Percentiles rank a stretch among this genome's conserved stretches.
phyloP scores from a whole-genome alignment of 2,797 vertebrate genomes.

The Coregonus ussuriensis region DNA sequence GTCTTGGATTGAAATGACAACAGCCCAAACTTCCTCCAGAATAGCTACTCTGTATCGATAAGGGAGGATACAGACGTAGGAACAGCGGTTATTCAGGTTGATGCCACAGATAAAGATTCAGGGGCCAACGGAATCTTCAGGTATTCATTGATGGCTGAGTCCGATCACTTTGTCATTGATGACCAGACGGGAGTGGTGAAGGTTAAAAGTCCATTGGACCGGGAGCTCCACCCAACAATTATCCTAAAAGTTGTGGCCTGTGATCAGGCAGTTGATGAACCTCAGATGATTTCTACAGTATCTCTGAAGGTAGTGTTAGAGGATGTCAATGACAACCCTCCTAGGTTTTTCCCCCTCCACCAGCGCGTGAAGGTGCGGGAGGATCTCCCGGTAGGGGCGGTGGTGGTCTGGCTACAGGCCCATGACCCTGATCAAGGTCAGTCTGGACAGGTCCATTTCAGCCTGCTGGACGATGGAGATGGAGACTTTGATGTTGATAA shows the following conservation, averaged over 20 bases:
- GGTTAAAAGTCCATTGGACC: constrained; percentile 70
- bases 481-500: constrained; percentile 83
- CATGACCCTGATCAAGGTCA: constrained; percentile 82
- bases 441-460: constrained; percentile 82
- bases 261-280: constrained; percentile 76
- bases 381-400: constrained; percentile 82
- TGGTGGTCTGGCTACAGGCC: constrained; percentile 83
- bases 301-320: constrained; percentile 78
- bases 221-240: constrained; percentile 71
- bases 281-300: constrained; percentile 74
- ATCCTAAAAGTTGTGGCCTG: constrained; percentile 80
- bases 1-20: constrained; percentile 85
- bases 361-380: constrained; percentile 81
- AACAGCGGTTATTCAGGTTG: constrained; percentile 82
- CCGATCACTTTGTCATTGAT: constrained; percentile 79
- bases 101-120: constrained; percentile 81
- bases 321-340: constrained; percentile 85
- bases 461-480: constrained; percentile 77
- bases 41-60: constrained; percentile 80
- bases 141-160: constrained; percentile 81
- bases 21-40: constrained; percentile 77
- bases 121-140: constrained; percentile 77
- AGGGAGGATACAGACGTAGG: constrained; percentile 74
- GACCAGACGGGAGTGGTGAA: constrained; percentile 76
- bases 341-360: constrained; percentile 78